A percentile compares a stretch with the other conserved stretches of the same genome.
Evolutionary conservation across 2,888 invertebrate species (phyloP).

Genomic region (Zele albiditarsus): DNA sequence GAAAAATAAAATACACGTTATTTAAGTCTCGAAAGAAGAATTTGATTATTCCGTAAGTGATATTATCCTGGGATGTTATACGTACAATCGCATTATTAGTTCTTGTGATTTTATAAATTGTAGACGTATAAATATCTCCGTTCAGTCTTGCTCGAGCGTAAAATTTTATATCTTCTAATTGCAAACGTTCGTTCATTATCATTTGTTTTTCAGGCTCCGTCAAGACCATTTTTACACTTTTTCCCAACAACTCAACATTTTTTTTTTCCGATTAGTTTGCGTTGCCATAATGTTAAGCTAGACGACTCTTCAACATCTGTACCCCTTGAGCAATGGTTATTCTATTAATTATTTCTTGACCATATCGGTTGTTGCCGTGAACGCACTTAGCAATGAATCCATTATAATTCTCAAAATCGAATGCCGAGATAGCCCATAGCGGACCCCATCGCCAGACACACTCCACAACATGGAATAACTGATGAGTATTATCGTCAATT

Average conservation of each 20-base stretch:
- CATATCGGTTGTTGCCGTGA: constrained; percentile 38
- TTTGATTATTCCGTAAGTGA: not conserved
- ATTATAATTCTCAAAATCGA: constrained; percentile 52
- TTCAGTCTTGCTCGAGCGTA: not conserved
- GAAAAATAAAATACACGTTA: not conserved
- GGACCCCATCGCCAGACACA: constrained; percentile 52
- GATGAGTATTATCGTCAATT: constrained; percentile 52
- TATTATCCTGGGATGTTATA: not conserved
- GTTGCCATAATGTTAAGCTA: not conserved
- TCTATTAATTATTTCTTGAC: constrained; percentile 36
- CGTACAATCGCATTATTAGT: not conserved
- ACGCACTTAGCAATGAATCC: constrained; percentile 39
- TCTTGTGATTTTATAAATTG: not conserved
- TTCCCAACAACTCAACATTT: not conserved
- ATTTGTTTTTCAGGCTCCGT: not conserved
- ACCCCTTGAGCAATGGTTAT: constrained; percentile 41
- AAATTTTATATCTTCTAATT: not conserved
- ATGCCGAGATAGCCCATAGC: constrained; percentile 50
- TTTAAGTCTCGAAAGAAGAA: not conserved
- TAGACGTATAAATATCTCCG: not conserved
- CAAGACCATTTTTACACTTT: not conserved
- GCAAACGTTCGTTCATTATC: not conserved
- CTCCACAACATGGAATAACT: constrained; percentile 49
- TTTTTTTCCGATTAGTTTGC: not conserved
- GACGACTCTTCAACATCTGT: constrained; percentile 25